phyloP scores from a whole-genome alignment of 2,888 invertebrate genomes.

The Spodoptera littoralis region DNA sequence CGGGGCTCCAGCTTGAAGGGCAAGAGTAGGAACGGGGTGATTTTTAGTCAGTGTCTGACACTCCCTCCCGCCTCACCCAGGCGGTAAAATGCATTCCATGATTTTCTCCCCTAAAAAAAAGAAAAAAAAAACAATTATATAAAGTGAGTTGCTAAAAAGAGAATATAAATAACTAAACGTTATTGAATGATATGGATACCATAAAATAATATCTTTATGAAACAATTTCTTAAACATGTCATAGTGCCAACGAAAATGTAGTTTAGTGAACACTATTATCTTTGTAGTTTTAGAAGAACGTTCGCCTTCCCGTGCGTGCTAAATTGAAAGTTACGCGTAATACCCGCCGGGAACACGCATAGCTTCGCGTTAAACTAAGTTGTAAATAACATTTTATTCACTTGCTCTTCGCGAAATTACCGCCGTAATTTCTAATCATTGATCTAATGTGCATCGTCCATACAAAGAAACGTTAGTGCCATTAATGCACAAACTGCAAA shows the following conservation, averaged over 20 bases:
- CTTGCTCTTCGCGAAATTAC: slow-evolving; percentile 39
- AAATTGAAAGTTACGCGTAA: slow-evolving; percentile 61
- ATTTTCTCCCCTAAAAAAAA: too few relatives aligned
- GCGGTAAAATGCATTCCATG: too few relatives aligned
- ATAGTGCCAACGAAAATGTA: slow-evolving; percentile 7
- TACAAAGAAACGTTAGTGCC: slow-evolving; percentile 20
- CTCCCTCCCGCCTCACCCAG: too few relatives aligned
- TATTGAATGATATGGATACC: too few relatives aligned
- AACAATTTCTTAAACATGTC: slow-evolving; percentile 19
- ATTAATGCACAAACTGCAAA: slow-evolving; percentile 12
- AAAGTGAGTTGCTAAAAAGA: too few relatives aligned
- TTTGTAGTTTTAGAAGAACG: slow-evolving; percentile 54
- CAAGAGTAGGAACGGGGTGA: too few relatives aligned
- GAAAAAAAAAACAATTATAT: too few relatives aligned
- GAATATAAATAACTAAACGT: too few relatives aligned
- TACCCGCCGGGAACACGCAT: slow-evolving; percentile 45
- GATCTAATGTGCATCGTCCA: slow-evolving; percentile 20
- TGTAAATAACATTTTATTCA: slow-evolving; percentile 54
- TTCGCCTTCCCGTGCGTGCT: slow-evolving; percentile 29
- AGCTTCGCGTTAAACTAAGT: slow-evolving; percentile 44
- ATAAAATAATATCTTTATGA: too few relatives aligned
- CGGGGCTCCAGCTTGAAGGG: too few relatives aligned
- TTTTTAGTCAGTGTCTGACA: too few relatives aligned
- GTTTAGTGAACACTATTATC: slow-evolving; percentile 38
- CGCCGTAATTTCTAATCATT: slow-evolving; percentile 48